phyloP scores from a whole-genome alignment of 1,140 invertebrate genomes.

The Pseudomyrmex concolor region DNA sequence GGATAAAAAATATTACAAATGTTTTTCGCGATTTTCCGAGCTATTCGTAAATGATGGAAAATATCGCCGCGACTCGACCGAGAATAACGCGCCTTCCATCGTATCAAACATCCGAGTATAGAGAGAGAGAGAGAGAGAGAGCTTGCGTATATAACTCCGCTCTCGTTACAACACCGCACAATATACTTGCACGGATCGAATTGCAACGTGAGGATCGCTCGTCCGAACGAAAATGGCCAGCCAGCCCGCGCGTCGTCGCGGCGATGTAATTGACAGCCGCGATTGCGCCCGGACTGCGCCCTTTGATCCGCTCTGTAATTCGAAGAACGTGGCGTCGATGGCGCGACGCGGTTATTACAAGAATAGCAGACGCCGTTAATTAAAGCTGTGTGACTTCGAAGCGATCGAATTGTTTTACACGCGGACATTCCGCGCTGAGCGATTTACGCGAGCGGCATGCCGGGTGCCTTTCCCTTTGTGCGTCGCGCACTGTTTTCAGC shows the following conservation, averaged over 20 bases:
- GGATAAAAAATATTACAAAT: neutral
- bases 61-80: no score
- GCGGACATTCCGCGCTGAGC: neutral
- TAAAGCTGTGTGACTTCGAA: slow-evolving; percentile 15
- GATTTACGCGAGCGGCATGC: neutral
- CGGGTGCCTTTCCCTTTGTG: neutral
- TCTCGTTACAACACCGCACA: neutral
- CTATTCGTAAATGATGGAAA: neutral
- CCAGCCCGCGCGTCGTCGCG: slow-evolving; percentile 1
- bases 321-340: slow-evolving; percentile 28
- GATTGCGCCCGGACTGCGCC: neutral
- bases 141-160: neutral
- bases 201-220: neutral
- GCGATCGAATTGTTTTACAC: slow-evolving; percentile 25
- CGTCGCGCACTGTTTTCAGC: neutral
- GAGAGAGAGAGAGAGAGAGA: no score
- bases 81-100: neutral
- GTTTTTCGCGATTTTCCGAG: neutral
- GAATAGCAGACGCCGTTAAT: slow-evolving; percentile 29
- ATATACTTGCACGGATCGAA: neutral
- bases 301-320: slow-evolving; percentile 49
- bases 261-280: slow-evolving; percentile 27
- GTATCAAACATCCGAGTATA: no score
- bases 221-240: neutral
- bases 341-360: slow-evolving; percentile 2